Evolutionary conservation across 2,888 invertebrate species (phyloP).

Genomic region (Adineta ricciae): DNA sequence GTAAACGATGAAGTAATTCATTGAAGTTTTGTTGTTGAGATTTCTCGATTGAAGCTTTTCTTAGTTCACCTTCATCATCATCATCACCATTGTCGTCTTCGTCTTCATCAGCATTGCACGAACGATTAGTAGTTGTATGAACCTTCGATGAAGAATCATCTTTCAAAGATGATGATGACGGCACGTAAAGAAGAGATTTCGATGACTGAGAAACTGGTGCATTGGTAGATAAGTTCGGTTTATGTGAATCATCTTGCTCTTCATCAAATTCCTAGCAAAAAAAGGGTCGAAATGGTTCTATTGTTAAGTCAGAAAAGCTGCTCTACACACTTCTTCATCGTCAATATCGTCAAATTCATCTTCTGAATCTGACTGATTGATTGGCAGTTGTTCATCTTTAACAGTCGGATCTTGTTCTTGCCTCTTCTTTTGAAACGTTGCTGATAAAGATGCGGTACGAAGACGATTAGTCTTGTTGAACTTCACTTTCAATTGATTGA

Average conservation of each 20-base stretch:
- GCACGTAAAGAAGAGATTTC: not conserved
- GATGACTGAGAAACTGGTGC: not conserved
- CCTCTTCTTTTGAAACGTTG: constrained; percentile 1
- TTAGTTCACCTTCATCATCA: constrained; percentile 33
- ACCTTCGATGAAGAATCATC: constrained; percentile 59
- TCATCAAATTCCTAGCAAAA: not conserved
- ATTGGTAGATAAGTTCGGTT: not conserved
- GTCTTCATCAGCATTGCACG: constrained; percentile 53
- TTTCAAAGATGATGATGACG: not conserved
- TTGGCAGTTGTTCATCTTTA: not conserved
- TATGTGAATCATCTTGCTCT: not conserved
- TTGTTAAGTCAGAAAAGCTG: no score
- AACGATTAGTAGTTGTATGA: constrained; percentile 60
- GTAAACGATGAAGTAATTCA: not conserved
- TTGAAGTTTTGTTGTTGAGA: not conserved
- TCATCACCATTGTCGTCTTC: constrained; percentile 40
- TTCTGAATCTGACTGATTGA: not conserved
- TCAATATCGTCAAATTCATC: constrained; percentile 16
- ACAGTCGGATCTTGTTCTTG: not conserved
- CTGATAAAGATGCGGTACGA: not conserved
- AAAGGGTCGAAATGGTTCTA: no score
- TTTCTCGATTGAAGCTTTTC: not conserved
- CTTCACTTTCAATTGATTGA: not conserved
- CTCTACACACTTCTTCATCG: not conserved
- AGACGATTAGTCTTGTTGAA: not conserved